Evolutionary conservation across 1,140 invertebrate species (phyloP).

Genomic region (Ceratosolen solmsi): DNA sequence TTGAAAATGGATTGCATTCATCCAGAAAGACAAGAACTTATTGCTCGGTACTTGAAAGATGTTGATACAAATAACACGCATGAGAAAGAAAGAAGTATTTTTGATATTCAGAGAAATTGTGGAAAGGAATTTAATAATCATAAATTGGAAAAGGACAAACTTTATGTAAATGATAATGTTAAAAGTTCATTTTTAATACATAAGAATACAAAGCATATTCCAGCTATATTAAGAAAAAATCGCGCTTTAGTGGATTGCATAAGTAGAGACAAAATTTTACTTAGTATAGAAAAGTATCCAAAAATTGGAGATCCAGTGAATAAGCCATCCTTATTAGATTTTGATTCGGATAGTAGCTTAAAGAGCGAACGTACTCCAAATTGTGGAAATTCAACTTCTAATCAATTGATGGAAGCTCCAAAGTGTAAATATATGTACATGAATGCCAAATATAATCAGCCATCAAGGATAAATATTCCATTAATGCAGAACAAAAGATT

Average conservation of each 20-base stretch:
- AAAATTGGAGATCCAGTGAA: background rate
- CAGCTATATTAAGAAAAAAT: conserved; percentile 50
- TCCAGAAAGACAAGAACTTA: conserved; percentile 46
- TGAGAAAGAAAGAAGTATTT: background rate
- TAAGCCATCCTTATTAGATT: conserved; percentile 20
- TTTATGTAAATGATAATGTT: background rate
- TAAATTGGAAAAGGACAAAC: conserved; percentile 12
- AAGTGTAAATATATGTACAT: conserved; percentile 49
- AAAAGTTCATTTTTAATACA: background rate
- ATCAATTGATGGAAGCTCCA: conserved; percentile 45
- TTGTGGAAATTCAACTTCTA: conserved; percentile 4
- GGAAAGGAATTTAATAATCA: background rate
- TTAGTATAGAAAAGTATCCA: conserved; percentile 15
- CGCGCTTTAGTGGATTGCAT: conserved; percentile 18
- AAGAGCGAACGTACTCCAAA: conserved; percentile 39
- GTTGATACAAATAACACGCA: conserved; percentile 23
- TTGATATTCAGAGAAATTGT: background rate
- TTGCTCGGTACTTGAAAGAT: conserved; percentile 49
- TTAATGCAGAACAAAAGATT: conserved; percentile 22
- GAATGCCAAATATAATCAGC: conserved; percentile 50
- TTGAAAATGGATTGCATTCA: conserved; percentile 36
- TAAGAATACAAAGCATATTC: conserved; percentile 46
- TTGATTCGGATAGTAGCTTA: conserved; percentile 4
- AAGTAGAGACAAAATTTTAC: conserved; percentile 33
- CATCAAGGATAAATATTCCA: conserved; percentile 35